Evolutionary conservation across 2,113 vertebrate species (phyloP), one percentile per base, ranked within the genome.

Genomic region (Odocoileus hemionus): DNA sequence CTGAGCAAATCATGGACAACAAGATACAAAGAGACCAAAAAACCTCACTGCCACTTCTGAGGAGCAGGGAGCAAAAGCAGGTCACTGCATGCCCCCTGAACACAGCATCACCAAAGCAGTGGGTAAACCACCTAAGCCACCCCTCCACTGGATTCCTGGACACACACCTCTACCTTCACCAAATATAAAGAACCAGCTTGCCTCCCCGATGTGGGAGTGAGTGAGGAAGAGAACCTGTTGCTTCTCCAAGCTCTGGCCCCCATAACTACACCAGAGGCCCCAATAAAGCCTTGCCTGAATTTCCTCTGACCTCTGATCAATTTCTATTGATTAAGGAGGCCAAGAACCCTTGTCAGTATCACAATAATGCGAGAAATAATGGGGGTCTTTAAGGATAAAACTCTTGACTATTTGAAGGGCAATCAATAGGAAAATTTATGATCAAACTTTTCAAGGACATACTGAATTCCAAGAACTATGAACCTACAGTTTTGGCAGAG

Each of bases 141-240:
- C 78, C 28, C 28, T 80, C 45, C 45, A 6, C 45, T 47, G 7
- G 47, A 80, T 16, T 50, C 28, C 78, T 33, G 9, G 28, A 33
- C 28, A 52, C 28, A 80, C 28, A 80, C 16, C 45, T 47, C 28
- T 50, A 33, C 28, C 78, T 21, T 80, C 78, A 33, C 17, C 15
- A 5, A 33, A 33, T 21, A 80, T 21, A 3, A 80, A 30, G 28
- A 80, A 33, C 45, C 78, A 80, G 78, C 28, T 80, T 6, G 6
- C 16, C 47, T 33, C 10, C 1, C 17, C 0, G 6, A 76, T 52
- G 17, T 3, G 30, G 2, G 28, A 52, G 10, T 11, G 9, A 80
- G 45, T 12, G 28, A 50, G 16, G 28, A 52, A 80, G 78, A 19
- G 47, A 52, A 52, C 47, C 47, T 52, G 78, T 52, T 80, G 78